Percentiles rank a stretch among this genome's conserved stretches.
Conservation (phyloP, 2,888 invertebrate species). For the Agriotes lineatus region DNA sequence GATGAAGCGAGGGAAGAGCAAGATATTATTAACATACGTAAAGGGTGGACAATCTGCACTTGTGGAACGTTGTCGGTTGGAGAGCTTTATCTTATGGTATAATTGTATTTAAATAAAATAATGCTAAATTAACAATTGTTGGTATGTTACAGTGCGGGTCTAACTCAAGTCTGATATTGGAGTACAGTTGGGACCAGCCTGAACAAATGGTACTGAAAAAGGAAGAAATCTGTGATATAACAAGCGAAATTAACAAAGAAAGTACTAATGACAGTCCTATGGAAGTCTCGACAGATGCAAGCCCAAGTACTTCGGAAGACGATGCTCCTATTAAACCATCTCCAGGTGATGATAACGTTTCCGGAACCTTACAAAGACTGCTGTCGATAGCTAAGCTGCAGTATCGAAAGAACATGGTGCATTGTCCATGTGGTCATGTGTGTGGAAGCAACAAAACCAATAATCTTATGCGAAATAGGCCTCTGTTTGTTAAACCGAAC, state of each 20-base stretch:
- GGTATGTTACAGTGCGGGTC: slow-evolving; percentile 73
- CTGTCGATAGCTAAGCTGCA: slow-evolving; percentile 69
- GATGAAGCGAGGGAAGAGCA: slow-evolving; percentile 45
- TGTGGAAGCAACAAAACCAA: slow-evolving; percentile 58
- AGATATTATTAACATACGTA: slow-evolving; percentile 66
- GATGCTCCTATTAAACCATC: slow-evolving; percentile 26
- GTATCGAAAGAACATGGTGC: slow-evolving; percentile 62
- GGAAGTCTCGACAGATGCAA: slow-evolving; percentile 18
- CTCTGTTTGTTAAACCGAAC: slow-evolving; percentile 12
- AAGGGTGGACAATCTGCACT: slow-evolving; percentile 85
- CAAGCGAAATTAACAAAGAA: slow-evolving; percentile 9
- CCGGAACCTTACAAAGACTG: slow-evolving; percentile 68
- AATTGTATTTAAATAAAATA: too few species aligned
- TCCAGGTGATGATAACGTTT: slow-evolving; percentile 48
- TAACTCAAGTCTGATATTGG: slow-evolving; percentile 80
- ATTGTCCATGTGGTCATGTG: slow-evolving; percentile 72
- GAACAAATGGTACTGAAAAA: slow-evolving; percentile 46
- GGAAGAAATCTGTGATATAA: slow-evolving; percentile 13
- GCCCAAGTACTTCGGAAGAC: slow-evolving; percentile 21
- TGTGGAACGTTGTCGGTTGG: slow-evolving; percentile 87
- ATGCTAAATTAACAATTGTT: too few species aligned
- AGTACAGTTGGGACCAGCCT: slow-evolving; percentile 80
- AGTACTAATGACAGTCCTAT: neutral
- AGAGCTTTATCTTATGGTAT: slow-evolving; percentile 89
- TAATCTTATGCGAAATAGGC: slow-evolving; percentile 11